Base-by-base conservation (phyloP, 2,797 vertebrate genomes). In the Brachyrhaphis roseni region DNA sequence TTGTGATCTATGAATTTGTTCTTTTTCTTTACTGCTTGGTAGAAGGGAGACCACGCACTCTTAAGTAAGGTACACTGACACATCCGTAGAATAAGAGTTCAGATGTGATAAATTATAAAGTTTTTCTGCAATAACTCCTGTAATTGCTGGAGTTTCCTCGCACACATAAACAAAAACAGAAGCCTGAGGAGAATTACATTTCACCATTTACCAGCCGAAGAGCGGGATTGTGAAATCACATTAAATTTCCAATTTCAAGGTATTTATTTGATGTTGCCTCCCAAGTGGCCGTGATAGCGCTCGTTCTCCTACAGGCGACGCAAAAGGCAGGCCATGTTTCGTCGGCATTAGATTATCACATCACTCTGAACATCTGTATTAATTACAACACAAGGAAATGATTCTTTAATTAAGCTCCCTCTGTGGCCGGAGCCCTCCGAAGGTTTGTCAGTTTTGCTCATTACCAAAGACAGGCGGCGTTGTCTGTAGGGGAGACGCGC, bases 211-310 rank as follows among this genome's bases (percentile, higher is more conserved):
- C 28, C 78, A 53, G 78, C 79, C 79, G 59, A 76, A 85, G 75
- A 88, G 78, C 88, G 64, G 86, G 79, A 78, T 86, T 88, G 82
- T 89, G 77, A 84, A 91, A 91, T 89, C 83, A 43, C 0, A 55
- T 92, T 92, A 87, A 81, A 91, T 89, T 91, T 88, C 74, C 87
- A 90, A 91, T 91, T 90, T 90, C 87, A 90, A 90, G 87, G 82
- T 77, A 36, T 91, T 93, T 88, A 84, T 84, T 87, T 82, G 43
- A 49, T 74, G n/a, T 76, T 83, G 53, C 26, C 68, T 71, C 41
- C 41, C 68, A 71, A 71, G 68, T 15, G 68, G 68, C 41, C 39
- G 1, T 5, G 23, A n/a, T 71, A 7, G 12, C 26, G 45, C 41
- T 70, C 26, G 0, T n/a, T 71, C 41, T 45, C 41, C 68, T 45